phyloP scores from a whole-genome alignment of 2,888 invertebrate species.

The Leptogaster cylindrica region DNA sequence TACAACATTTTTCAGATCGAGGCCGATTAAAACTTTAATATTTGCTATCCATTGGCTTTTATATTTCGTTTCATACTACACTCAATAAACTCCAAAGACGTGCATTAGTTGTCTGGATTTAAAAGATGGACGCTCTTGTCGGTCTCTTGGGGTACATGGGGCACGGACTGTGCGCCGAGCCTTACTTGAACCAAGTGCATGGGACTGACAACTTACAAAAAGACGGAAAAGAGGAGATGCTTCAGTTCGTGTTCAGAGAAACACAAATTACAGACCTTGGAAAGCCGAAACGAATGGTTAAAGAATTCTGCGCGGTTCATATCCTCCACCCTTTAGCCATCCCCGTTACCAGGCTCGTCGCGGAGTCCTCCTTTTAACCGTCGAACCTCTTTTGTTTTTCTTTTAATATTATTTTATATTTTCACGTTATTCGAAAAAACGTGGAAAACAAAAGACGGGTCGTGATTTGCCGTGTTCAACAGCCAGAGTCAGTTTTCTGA shows the following conservation, averaged over 20 bases:
- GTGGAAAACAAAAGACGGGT: constrained; percentile 29
- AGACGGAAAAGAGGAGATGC: constrained; percentile 11
- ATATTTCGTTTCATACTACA: too few species aligned
- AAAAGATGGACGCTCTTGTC: constrained; percentile 25
- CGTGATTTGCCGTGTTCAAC: constrained; percentile 11
- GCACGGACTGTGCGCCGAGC: too few species aligned
- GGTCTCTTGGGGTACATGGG: too few species aligned
- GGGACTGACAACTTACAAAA: constrained; percentile 44
- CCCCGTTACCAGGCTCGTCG: constrained; percentile 1
- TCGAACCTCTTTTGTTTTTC: not conserved
- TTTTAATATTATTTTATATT: constrained; percentile 27
- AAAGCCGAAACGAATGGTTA: constrained; percentile 47
- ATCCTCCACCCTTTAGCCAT: constrained; percentile 22
- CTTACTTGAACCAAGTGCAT: constrained; percentile 20
- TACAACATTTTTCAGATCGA: too few species aligned
- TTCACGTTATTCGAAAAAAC: constrained; percentile 25
- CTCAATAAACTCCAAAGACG: not conserved
- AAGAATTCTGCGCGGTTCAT: constrained; percentile 40
- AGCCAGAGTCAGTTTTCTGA: not conserved
- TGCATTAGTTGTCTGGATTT: constrained; percentile 29
- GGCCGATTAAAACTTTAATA: too few species aligned
- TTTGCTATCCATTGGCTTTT: too few species aligned
- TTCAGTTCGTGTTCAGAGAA: constrained; percentile 34
- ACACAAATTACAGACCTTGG: constrained; percentile 47
- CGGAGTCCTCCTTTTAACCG: not conserved